Conservation (phyloP, 1,140 invertebrate genomes). For the Drosophila repleta region DNA sequence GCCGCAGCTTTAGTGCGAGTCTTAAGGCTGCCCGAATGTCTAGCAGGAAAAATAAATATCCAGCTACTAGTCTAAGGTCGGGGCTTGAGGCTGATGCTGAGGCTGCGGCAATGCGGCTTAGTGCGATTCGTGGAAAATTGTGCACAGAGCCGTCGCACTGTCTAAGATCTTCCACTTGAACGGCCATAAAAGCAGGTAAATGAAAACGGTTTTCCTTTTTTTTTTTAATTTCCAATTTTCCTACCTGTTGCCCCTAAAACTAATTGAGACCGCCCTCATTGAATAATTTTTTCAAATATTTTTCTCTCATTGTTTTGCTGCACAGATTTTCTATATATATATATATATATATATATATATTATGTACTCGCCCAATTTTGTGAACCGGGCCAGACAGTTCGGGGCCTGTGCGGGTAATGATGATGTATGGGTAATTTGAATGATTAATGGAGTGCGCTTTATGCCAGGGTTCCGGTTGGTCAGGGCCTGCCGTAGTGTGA, state of each 20-base stretch:
- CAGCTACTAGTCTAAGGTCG: constrained; percentile 15
- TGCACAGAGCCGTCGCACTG: constrained; percentile 49
- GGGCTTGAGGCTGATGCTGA: constrained; percentile 21
- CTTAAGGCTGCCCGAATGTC: constrained; percentile 31
- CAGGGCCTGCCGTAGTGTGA: constrained; percentile 34
- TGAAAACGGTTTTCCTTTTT: constrained; percentile 15
- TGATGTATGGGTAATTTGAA: constrained; percentile 81
- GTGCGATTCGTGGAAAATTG: constrained; percentile 65
- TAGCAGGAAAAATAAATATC: constrained; percentile 5
- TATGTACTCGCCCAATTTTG: constrained; percentile 40
- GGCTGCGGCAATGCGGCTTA: constrained; percentile 54
- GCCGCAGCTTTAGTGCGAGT: constrained; percentile 18
- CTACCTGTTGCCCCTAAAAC: constrained; percentile 75
- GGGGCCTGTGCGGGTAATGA: constrained; percentile 73
- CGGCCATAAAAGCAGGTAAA: constrained; percentile 63
- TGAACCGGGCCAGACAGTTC: constrained; percentile 54
- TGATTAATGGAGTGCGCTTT: constrained; percentile 76
- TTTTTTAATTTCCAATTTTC: constrained; percentile 3
- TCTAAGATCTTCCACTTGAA: constrained; percentile 73
- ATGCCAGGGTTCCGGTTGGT: constrained; percentile 74
- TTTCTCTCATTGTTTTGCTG: constrained; percentile 42
- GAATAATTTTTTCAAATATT: constrained; percentile 70
- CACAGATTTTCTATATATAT: constrained; percentile 35
- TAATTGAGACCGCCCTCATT: constrained; percentile 82
- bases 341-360: constrained; percentile 22